A percentile compares a stretch with the other conserved stretches of the same genome.
Conservation (phyloP, 2,113 vertebrate species). For the Hucho hucho region DNA sequence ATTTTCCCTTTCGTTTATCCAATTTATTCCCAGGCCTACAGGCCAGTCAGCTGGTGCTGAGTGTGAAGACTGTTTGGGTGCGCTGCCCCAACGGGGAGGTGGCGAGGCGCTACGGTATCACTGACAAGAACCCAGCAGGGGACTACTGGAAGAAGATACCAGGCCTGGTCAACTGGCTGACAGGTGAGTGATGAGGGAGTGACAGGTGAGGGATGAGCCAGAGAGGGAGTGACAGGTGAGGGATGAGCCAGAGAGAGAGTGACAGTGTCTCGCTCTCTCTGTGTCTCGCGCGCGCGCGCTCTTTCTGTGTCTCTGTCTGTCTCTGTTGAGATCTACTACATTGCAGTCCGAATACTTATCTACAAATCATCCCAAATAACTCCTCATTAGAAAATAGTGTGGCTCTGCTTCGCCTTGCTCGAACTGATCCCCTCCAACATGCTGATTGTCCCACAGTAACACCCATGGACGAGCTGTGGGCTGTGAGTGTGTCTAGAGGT, state of each 20-base stretch:
- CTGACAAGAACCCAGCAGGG: conserved; percentile 88
- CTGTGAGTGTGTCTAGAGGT: conserved; percentile 77
- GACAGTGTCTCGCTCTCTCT: too few relatives aligned
- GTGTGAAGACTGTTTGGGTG: conserved; percentile 87
- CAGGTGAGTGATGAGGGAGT: conserved; percentile 74
- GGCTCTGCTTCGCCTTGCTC: neutral
- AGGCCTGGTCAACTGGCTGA: conserved; percentile 79
- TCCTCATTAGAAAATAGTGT: too few relatives aligned
- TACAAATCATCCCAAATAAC: neutral
- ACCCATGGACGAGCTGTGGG: conserved; percentile 89
- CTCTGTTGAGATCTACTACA: too few relatives aligned
- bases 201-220: too few relatives aligned
- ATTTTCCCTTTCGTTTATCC: neutral
- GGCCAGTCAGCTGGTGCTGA: conserved; percentile 87
- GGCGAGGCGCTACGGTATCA: conserved; percentile 89
- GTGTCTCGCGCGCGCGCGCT: too few relatives aligned
- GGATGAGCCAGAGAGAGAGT: too few relatives aligned
- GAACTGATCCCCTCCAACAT: neutral
- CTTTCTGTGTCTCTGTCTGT: too few relatives aligned
- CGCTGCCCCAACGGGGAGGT: conserved; percentile 88
- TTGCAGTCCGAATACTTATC: too few relatives aligned
- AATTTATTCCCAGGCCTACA: conserved; percentile 77
- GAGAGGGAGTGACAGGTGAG: too few relatives aligned
- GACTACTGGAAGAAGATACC: conserved; percentile 99
- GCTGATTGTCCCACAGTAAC: conserved; percentile 77